Conservation (phyloP, 2,888 invertebrate genomes). For the Monopis laevigella region DNA sequence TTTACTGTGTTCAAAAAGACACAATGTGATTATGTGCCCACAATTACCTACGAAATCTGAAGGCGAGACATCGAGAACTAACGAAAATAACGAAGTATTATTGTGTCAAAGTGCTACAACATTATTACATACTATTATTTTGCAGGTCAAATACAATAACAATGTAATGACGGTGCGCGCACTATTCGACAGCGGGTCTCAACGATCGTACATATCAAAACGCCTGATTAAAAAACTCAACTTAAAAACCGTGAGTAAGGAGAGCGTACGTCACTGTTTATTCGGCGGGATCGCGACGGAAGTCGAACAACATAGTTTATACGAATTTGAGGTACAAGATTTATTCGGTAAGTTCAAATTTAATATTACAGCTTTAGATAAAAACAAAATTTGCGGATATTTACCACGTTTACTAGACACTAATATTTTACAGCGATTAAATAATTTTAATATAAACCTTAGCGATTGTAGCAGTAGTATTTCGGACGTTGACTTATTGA, state of each 20-base stretch:
- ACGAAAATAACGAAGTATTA: too few species aligned
- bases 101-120: too few species aligned
- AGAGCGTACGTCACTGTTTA: background rate
- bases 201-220: too few species aligned
- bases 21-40: too few species aligned
- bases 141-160: too few species aligned
- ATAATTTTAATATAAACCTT: background rate
- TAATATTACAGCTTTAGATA: background rate
- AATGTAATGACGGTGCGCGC: too few species aligned
- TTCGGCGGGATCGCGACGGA: background rate
- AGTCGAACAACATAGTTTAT: background rate
- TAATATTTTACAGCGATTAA: constrained; percentile 1
- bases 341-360: background rate
- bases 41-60: too few species aligned
- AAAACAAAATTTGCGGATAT: background rate
- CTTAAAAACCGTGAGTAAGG: background rate
- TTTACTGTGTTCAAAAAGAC: too few species aligned
- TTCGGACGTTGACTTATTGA: background rate
- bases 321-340: background rate
- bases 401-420: background rate
- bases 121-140: too few species aligned
- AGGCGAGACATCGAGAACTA: too few species aligned
- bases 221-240: background rate
- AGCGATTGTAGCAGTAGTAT: background rate
- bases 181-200: too few species aligned